These are phyloP conservation scores for Calameuta idolon DNA, from an alignment of 2,888 invertebrate genomes.

Conservation along the genomic window DNA sequence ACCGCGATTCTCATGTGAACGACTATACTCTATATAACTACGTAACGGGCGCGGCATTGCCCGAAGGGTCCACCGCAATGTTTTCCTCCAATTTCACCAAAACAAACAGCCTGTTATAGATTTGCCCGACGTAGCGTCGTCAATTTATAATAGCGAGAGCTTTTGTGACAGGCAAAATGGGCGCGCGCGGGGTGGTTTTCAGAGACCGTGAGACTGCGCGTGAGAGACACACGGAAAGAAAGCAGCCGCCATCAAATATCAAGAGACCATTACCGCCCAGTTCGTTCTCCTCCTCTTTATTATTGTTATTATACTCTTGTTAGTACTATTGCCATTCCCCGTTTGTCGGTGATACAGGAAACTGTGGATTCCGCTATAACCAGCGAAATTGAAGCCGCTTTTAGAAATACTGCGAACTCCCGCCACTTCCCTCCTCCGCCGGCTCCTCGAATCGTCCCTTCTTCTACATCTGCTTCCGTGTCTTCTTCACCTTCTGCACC, in stretches of 20 bases:
- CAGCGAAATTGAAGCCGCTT: neutral
- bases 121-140: conserved; percentile 47
- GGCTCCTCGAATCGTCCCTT: too few species aligned
- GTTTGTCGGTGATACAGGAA: neutral
- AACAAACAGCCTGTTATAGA: conserved; percentile 58
- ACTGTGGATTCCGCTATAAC: neutral
- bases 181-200: conserved; percentile 13
- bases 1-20: neutral
- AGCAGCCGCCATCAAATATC: conserved; percentile 38
- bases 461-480: too few species aligned
- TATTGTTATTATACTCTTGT: conserved; percentile 32
- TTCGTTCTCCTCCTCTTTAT: neutral
- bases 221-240: conserved; percentile 24
- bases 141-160: conserved; percentile 48
- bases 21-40: neutral
- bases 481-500: too few species aligned
- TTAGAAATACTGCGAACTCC: neutral
- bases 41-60: conserved; percentile 24
- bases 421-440: too few species aligned
- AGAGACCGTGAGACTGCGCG: conserved; percentile 10
- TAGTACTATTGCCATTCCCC: conserved; percentile 23
- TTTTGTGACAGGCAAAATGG: conserved; percentile 46
- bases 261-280: conserved; percentile 44
- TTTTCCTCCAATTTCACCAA: conserved; percentile 59
- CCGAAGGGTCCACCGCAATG: conserved; percentile 47